These are phyloP conservation scores for Meiosimyza decipiens DNA, from an alignment of 2,888 invertebrate genomes.

Conservation along the genomic window DNA sequence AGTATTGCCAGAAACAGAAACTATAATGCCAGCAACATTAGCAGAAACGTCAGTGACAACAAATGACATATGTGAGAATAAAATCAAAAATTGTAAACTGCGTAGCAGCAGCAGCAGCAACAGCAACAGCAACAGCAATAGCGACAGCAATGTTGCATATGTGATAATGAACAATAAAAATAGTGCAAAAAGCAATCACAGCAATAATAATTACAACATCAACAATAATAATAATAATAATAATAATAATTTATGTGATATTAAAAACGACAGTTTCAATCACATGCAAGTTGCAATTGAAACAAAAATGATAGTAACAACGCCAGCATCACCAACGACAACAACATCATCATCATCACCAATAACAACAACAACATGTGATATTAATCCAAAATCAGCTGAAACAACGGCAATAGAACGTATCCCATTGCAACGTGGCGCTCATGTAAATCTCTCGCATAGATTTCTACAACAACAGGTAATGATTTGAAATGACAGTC, in stretches of 20 bases:
- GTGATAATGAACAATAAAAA: constrained; percentile 32
- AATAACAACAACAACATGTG: constrained; percentile 29
- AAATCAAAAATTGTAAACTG: no score
- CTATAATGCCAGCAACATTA: constrained; percentile 4
- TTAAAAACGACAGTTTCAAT: constrained; percentile 30
- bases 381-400: constrained; percentile 24
- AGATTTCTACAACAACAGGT: constrained; percentile 65
- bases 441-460: constrained; percentile 57
- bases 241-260: constrained; percentile 45
- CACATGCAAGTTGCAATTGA: constrained; percentile 21
- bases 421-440: constrained; percentile 55
- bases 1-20: constrained; percentile 12
- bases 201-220: constrained; percentile 32
- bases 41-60: constrained; percentile 21
- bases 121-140: constrained; percentile 1
- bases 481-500: constrained; percentile 45
- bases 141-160: constrained; percentile 37
- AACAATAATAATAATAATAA: constrained; percentile 17
- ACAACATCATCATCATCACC: constrained; percentile 34
- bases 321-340: constrained; percentile 29
- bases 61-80: neutral
- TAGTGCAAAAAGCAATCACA: constrained; percentile 45
- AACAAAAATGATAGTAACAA: constrained; percentile 43
- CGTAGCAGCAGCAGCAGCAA: neutral
- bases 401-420: constrained; percentile 39